Conservation (phyloP, 2,113 vertebrate species). For the Cyprinus carpio region DNA sequence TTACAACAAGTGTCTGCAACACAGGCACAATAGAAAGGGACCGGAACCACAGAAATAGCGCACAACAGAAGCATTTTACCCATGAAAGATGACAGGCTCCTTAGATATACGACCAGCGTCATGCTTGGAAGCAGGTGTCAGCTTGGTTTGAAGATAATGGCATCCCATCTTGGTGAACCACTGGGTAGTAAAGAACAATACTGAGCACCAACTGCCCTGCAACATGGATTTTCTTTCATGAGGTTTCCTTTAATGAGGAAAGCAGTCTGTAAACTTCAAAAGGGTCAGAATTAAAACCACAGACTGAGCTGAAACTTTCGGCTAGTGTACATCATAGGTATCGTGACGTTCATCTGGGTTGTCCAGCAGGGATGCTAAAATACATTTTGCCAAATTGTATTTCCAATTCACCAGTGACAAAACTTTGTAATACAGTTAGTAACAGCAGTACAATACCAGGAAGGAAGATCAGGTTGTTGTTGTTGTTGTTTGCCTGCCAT, state of each 20-base stretch:
- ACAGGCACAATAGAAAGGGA: neutral
- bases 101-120: neutral
- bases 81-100: constrained; percentile 11
- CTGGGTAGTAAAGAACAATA: constrained; percentile 13
- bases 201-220: neutral
- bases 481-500: too few species aligned
- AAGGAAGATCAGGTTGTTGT: too few species aligned
- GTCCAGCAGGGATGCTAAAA: neutral
- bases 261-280: constrained; percentile 21
- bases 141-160: constrained; percentile 28
- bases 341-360: neutral
- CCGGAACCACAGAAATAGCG: neutral
- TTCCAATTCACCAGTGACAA: too few species aligned
- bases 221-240: constrained; percentile 16
- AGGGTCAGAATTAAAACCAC: neutral
- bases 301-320: too few species aligned
- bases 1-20: constrained; percentile 56
- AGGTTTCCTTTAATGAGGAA: neutral
- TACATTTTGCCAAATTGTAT: neutral
- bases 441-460: too few species aligned
- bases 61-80: constrained; percentile 2
- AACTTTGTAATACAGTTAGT: too few species aligned
- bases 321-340: neutral
- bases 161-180: neutral
- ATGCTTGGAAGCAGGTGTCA: constrained; percentile 31